Percentiles rank a stretch among this genome's conserved stretches.
phyloP scores from a whole-genome alignment of 1,140 invertebrate genomes.

The Euura saliciscinereae region DNA sequence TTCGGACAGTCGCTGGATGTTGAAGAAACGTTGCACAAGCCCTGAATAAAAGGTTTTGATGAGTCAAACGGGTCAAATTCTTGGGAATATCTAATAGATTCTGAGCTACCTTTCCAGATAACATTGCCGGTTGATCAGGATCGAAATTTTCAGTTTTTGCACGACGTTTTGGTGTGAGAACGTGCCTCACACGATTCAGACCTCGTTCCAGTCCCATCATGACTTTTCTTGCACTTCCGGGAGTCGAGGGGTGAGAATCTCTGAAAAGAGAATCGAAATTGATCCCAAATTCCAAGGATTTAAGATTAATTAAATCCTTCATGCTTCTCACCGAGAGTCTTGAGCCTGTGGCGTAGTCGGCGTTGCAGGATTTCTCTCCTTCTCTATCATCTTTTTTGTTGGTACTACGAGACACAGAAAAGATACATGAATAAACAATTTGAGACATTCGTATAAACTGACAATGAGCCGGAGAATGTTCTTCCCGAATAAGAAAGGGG shows the following conservation, averaged over 20 bases:
- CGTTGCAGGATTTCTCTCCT: constrained; percentile 34
- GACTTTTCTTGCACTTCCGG: constrained; percentile 66
- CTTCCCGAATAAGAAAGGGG: too few species aligned
- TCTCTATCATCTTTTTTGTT: constrained; percentile 39
- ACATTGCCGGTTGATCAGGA: constrained; percentile 47
- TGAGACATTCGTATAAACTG: neutral
- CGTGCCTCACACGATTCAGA: constrained; percentile 70
- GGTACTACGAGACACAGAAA: constrained; percentile 35
- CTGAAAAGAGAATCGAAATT: constrained; percentile 20
- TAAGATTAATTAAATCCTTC: constrained; percentile 22
- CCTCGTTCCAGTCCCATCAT: constrained; percentile 74
- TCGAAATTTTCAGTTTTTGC: constrained; percentile 42
- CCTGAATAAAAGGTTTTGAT: constrained; percentile 51
- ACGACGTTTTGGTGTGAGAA: constrained; percentile 72
- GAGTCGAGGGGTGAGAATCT: constrained; percentile 43
- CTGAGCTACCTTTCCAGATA: constrained; percentile 58
- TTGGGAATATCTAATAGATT: constrained; percentile 12
- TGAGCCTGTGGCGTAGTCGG: constrained; percentile 31
- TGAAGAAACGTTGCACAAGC: constrained; percentile 76
- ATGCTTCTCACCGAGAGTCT: constrained; percentile 33
- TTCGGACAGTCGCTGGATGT: constrained; percentile 72
- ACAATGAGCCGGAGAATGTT: constrained; percentile 19
- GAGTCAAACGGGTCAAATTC: constrained; percentile 10
- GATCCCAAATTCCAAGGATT: neutral
- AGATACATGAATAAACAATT: constrained; percentile 5